Evolutionary conservation across 2,888 invertebrate species (phyloP), one percentile per base, ranked within the genome.

Genomic region (Clusia tigrina): DNA sequence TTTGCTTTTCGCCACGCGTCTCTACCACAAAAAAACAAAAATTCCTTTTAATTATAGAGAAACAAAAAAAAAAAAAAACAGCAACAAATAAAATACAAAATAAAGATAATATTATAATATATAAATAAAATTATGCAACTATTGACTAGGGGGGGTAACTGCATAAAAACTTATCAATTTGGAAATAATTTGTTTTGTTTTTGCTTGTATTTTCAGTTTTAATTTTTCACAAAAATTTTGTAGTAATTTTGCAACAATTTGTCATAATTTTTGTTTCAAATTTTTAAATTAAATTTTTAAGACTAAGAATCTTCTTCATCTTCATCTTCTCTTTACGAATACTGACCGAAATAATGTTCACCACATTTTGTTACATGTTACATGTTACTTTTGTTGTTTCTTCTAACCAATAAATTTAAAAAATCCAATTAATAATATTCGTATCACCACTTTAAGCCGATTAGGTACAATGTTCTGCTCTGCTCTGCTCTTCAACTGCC

Each of bases 291-390:
- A 23, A 52, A 22, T 22, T 23, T 20, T 23, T 52, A n/a, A 52
- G 23, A 22, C 52, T 22, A 52, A 52, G 23, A n/a, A n/a, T n/a
- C n/a, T n/a, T n/a, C n/a, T n/a, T n/a, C n/a, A 54, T 25, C 10
- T 25, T 20, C 22, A 37, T 54, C 38, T 54, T 54, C 23, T 17
- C n/a, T 73, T 74, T n/a, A n/a, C 68, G 71, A 74, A 74, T 74
- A 74, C 74, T 74, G 74, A 77, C 74, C 71, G 74, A 74, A 65
- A 72, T 70, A 67, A 69, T 68, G 73, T 62, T 63, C 67, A 64
- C 65, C 54, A 32, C 58, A 54, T 53, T 55, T 18, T 54, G 37
- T 2, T n/a, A n/a, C n/a, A n/a, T n/a, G n/a, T n/a, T n/a, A n/a
- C n/a, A n/a, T n/a, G n/a, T 56, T 61, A 42, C 48, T 37, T 57